Conservation (phyloP, 1,140 invertebrate genomes). For the Dendroctonus ponderosae region DNA sequence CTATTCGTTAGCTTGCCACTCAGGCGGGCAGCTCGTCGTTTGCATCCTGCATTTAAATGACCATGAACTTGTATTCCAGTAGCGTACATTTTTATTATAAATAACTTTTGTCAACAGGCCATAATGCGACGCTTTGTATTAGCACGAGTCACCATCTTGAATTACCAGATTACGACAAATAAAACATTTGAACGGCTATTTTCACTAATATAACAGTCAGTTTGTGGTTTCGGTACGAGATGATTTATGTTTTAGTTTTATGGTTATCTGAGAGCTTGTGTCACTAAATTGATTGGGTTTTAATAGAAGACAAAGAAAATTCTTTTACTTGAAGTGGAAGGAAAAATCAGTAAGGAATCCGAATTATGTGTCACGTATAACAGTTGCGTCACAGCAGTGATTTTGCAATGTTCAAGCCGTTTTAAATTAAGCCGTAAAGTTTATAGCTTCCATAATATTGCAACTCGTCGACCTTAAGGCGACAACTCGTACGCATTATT, state of each 20-base stretch:
- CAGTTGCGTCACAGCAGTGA: no score
- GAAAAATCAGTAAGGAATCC: no score
- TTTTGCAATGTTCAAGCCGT: no score
- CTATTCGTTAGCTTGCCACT: no score
- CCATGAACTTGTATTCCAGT: conserved; percentile 18
- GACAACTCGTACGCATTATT: no score
- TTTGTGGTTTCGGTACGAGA: conserved; percentile 4
- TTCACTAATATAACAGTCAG: conserved; percentile 15
- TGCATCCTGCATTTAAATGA: conserved; percentile 7
- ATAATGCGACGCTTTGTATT: conserved; percentile 23
- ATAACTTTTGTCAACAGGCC: conserved; percentile 23
- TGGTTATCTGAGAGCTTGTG: conserved; percentile 10
- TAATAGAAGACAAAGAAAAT: neutral
- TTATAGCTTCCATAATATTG: no score
- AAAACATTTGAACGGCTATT: conserved; percentile 21
- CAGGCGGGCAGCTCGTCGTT: neutral
- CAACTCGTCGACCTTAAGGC: no score
- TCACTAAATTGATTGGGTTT: neutral
- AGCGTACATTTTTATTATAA: conserved; percentile 26
- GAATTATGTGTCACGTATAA: no score
- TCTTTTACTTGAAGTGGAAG: neutral
- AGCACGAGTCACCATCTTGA: conserved; percentile 20
- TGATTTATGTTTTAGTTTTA: conserved; percentile 7
- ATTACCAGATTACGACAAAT: conserved; percentile 24
- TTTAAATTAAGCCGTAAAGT: no score